These are phyloP conservation scores for Ranitomeya variabilis DNA, from an alignment of 2,113 vertebrate genomes.

Conservation along the genomic window DNA sequence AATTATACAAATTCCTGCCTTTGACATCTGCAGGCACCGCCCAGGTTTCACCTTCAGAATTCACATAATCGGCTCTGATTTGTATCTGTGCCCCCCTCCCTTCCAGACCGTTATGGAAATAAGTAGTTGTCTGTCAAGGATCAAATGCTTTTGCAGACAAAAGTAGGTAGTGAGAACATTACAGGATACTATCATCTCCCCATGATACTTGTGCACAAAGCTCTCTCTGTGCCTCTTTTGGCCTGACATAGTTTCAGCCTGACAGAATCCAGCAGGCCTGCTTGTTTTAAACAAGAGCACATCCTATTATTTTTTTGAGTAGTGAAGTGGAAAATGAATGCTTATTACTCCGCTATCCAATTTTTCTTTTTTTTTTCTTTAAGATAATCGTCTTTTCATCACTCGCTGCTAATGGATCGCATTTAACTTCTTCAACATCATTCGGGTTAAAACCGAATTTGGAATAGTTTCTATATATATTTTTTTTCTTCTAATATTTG, in stretches of 20 bases:
- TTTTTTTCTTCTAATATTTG: too few relatives aligned
- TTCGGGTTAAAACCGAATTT: conserved; percentile 57
- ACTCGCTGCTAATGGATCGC: conserved; percentile 31
- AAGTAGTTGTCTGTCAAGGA: conserved; percentile 81
- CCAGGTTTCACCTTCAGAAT: conserved; percentile 79
- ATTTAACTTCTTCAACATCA: conserved; percentile 28
- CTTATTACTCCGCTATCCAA: conserved; percentile 72
- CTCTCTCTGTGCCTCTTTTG: conserved; percentile 77
- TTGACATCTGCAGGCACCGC: conserved; percentile 72
- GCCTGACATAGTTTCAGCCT: conserved; percentile 84
- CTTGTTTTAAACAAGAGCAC: conserved; percentile 83
- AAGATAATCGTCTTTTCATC: conserved; percentile 44
- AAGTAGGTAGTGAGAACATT: conserved; percentile 79
- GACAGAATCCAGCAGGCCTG: conserved; percentile 77
- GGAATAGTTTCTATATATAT: neutral
- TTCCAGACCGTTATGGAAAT: conserved; percentile 79
- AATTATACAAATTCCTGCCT: conserved; percentile 71
- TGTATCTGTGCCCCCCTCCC: conserved; percentile 70
- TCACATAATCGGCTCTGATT: conserved; percentile 77
- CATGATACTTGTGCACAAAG: conserved; percentile 80
- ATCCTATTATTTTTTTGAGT: conserved; percentile 87
- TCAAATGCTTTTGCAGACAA: conserved; percentile 85
- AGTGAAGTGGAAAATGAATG: conserved; percentile 89
- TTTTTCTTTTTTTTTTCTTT: conserved; percentile 32
- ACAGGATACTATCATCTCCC: conserved; percentile 78